phyloP scores from a whole-genome alignment of 2,113 vertebrate species.

The Abramis brama region DNA sequence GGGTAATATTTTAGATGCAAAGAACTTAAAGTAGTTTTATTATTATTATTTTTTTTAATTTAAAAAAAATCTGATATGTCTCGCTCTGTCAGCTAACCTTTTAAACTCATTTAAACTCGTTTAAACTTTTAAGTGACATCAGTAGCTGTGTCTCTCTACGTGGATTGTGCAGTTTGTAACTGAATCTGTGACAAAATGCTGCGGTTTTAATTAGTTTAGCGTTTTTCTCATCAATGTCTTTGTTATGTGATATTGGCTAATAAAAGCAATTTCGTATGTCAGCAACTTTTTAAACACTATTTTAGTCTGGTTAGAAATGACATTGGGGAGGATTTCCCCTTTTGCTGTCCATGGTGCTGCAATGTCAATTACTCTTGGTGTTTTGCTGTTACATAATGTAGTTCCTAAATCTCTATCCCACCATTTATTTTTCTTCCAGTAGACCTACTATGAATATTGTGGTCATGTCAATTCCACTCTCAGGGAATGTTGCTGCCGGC shows the following conservation, averaged over 20 bases:
- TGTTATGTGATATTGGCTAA: not conserved
- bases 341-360: not conserved
- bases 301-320: not conserved
- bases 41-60: not conserved
- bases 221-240: not conserved
- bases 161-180: no score
- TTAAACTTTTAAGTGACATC: not conserved
- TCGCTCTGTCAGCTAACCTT: not conserved
- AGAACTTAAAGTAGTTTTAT: not conserved
- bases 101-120: not conserved
- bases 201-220: not conserved
- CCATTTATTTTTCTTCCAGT: no score
- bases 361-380: no score
- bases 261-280: not conserved
- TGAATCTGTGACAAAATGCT: not conserved
- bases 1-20: not conserved
- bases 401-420: no score
- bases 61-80: not conserved
- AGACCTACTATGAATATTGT: not conserved
- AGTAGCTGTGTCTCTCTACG: not conserved
- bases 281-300: not conserved
- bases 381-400: no score
- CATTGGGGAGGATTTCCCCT: not conserved
- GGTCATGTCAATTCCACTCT: not conserved
- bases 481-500: not conserved